Conservation (phyloP, 2,888 invertebrate species). For the Eremobia ochroleuca region DNA sequence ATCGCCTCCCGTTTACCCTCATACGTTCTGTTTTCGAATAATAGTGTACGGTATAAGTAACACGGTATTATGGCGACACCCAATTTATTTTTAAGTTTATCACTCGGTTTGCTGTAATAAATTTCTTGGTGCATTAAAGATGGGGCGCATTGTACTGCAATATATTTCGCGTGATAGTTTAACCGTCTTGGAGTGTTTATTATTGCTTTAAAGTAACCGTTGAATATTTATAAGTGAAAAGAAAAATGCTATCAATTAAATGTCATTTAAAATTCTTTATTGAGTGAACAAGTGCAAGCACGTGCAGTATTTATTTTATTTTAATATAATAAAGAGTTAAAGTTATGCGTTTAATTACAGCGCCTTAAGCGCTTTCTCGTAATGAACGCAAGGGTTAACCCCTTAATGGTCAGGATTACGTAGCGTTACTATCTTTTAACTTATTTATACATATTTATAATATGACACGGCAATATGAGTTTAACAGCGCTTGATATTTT, state of each 20-base stretch:
- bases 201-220: conserved; percentile 66
- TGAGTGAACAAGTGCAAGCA: conserved; percentile 12
- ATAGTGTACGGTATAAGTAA: conserved; percentile 63
- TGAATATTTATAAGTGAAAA: conserved; percentile 59
- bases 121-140: conserved; percentile 75
- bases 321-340: conserved; percentile 34
- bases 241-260: conserved; percentile 29
- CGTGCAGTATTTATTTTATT: conserved; percentile 43
- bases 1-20: conserved; percentile 73
- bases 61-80: conserved; percentile 74
- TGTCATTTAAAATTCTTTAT: conserved; percentile 17
- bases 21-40: conserved; percentile 61
- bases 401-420: conserved; percentile 31
- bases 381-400: conserved; percentile 21
- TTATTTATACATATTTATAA: conserved; percentile 45
- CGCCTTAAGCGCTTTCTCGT: conserved; percentile 16
- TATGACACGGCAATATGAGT: conserved; percentile 43
- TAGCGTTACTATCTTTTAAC: conserved; percentile 44
- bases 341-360: conserved; percentile 36
- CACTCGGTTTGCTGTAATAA: conserved; percentile 76
- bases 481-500: conserved; percentile 44
- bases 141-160: conserved; percentile 73
- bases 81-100: conserved; percentile 82
- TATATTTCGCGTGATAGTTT: conserved; percentile 74
- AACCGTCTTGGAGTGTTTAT: conserved; percentile 68